Evolutionary conservation across 2,888 invertebrate genomes (phyloP).

Genomic region (Griposia aprilina): DNA sequence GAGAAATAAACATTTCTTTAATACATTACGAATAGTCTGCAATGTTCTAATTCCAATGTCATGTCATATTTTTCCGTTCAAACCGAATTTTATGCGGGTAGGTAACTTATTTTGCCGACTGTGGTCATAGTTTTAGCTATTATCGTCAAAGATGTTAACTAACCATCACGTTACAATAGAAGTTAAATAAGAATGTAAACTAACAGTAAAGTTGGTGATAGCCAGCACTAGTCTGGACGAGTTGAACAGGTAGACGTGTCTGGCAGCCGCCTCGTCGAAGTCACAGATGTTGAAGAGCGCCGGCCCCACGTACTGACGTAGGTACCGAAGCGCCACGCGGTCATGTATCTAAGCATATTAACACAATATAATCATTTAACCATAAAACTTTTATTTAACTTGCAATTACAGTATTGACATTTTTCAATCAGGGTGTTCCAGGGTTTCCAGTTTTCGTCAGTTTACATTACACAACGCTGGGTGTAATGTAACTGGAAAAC

Average conservation of each 20-base stretch:
- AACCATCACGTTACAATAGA: background rate
- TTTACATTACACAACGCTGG: background rate
- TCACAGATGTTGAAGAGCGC: conserved; percentile 81
- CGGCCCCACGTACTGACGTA: conserved; percentile 78
- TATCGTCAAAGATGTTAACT: background rate
- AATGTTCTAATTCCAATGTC: background rate
- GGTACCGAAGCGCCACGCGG: conserved; percentile 78
- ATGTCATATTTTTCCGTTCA: background rate
- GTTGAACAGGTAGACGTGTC: conserved; percentile 81
- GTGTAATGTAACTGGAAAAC: background rate
- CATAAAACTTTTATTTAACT: background rate
- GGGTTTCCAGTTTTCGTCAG: background rate
- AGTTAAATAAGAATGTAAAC: conserved; percentile 37
- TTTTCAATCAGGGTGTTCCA: background rate
- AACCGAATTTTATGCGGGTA: background rate
- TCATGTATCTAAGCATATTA: conserved; percentile 75
- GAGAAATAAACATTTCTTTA: background rate
- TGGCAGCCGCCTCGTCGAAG: conserved; percentile 64
- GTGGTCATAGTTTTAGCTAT: background rate
- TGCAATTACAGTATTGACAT: background rate
- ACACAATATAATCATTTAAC: background rate
- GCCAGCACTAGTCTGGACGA: conserved; percentile 82
- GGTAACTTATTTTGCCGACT: background rate
- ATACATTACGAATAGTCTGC: background rate
- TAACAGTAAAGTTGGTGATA: conserved; percentile 83